Base-by-base conservation (phyloP, 2,888 invertebrate genomes). In the Lithosia quadra region DNA sequence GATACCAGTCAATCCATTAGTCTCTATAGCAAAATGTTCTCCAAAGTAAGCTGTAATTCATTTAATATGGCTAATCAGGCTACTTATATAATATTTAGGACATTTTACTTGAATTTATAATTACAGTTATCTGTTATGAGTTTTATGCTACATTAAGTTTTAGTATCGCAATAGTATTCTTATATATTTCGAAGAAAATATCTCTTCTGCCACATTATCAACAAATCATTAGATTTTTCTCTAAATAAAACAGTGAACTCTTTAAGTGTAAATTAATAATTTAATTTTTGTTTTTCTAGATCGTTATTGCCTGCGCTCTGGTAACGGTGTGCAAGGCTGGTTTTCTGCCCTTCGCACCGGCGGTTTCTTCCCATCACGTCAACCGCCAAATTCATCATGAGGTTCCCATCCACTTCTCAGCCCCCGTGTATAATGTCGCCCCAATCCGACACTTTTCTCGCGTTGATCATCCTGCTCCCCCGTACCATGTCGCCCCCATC, bases 11-110 rank as follows among this genome's bases (percentile, higher is more conserved):
- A 90, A 91, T 86, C 87, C 88, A 90, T 90, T 92, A 90, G 92
- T 89, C 84, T 88, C 87, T 86, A 89, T 88, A 92, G 91, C 92
- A 93, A 92, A 93, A 95, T 95, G 95, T 93, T 90, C 90, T 91
- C 92, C 80, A 94, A 94, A 94, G 95, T 95, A 94, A 94, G 94
- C 85, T 81, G 80, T 76, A 80, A 71, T 75, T 80, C 78, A 78
- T 84, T 83, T 79, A 76, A 82, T 83, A 83, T 75, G 67, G 62
- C 77, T 77, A 76, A 77, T 73, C 77, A 58, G 77, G 63, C 69
- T 78, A 74, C 73, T 90, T 89, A 84, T 80, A 78, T 86, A 89
- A 85, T 75, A 78, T 79, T 74, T 82, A 83, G 82, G 81, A 83
- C 81, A 85, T 80, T 83, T 77, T 77, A 79, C 77, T 71, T 71